Conservation (phyloP, 2,113 vertebrate genomes). For the Burhinus bistriatus region DNA sequence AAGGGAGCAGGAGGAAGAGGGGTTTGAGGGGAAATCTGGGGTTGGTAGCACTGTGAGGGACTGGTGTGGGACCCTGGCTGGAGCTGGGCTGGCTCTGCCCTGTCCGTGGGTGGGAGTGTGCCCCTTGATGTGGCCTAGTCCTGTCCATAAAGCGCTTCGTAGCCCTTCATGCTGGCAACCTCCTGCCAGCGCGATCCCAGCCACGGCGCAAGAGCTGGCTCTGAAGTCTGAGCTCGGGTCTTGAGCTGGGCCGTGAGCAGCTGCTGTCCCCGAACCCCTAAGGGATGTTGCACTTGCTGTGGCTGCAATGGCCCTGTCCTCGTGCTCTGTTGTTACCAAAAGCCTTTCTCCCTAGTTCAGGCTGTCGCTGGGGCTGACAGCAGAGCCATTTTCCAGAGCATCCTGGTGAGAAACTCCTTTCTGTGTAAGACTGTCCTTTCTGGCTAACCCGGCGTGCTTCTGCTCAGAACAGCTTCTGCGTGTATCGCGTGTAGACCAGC, state of each 20-base stretch:
- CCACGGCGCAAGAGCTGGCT: accelerated
- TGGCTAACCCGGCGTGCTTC: not conserved
- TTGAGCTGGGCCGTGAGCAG: not conserved
- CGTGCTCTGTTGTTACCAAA: not conserved
- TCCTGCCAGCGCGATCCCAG: not conserved
- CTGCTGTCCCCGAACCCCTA: not conserved
- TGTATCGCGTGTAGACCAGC: accelerated
- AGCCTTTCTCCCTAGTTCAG: not conserved
- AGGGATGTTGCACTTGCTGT: not conserved
- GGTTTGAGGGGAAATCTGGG: not conserved
- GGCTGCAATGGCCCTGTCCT: accelerated
- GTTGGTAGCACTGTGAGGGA: not conserved
- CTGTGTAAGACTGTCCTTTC: not conserved
- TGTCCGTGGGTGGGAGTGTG: not conserved
- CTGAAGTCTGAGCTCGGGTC: not conserved
- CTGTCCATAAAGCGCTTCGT: not conserved
- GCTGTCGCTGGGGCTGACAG: not conserved
- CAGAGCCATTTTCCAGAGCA: not conserved
- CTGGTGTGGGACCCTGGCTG: not conserved
- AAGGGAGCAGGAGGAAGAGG: not conserved
- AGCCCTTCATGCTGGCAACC: not conserved
- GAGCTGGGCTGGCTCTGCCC: not conserved
- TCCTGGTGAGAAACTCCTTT: not conserved
- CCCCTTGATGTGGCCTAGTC: not conserved
- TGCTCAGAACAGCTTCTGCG: not conserved